A percentile compares a stretch with the other conserved stretches of the same genome.
Conservation (phyloP, 2,113 vertebrate species). For the Brachirus orientalis region DNA sequence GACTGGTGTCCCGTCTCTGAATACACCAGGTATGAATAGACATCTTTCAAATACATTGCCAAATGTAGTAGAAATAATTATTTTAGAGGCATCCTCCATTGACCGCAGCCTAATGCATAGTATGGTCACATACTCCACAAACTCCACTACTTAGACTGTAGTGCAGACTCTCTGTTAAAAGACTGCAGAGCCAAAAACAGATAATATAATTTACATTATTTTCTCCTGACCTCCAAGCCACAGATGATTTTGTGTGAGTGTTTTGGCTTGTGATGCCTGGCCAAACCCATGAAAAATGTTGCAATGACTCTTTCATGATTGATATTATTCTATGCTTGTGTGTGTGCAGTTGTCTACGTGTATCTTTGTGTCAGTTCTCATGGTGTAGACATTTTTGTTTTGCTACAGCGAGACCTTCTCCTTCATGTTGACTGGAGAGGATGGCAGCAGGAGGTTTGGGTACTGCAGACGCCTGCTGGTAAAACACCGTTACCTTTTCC, state of each 20-base stretch:
- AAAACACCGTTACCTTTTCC: slow-evolving; percentile 67
- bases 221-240: not conserved
- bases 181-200: no score
- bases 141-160: not conserved
- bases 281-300: no score
- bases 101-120: no score
- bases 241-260: not conserved
- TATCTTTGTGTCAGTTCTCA: slow-evolving; percentile 8
- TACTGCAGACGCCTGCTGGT: slow-evolving; percentile 98
- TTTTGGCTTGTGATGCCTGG: no score
- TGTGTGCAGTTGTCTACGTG: not conserved
- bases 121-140: no score
- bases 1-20: slow-evolving; percentile 96
- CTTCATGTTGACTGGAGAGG: slow-evolving; percentile 98
- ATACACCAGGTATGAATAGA: slow-evolving; percentile 87
- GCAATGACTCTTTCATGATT: not conserved
- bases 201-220: no score
- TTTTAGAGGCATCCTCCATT: not conserved
- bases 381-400: slow-evolving; percentile 45
- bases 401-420: slow-evolving; percentile 96
- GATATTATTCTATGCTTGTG: not conserved
- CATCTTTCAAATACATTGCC: not conserved
- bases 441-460: slow-evolving; percentile 95
- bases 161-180: no score
- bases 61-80: not conserved